Evolutionary conservation across 1,140 invertebrate species (phyloP).

Genomic region (Tetramorium simillimum): DNA sequence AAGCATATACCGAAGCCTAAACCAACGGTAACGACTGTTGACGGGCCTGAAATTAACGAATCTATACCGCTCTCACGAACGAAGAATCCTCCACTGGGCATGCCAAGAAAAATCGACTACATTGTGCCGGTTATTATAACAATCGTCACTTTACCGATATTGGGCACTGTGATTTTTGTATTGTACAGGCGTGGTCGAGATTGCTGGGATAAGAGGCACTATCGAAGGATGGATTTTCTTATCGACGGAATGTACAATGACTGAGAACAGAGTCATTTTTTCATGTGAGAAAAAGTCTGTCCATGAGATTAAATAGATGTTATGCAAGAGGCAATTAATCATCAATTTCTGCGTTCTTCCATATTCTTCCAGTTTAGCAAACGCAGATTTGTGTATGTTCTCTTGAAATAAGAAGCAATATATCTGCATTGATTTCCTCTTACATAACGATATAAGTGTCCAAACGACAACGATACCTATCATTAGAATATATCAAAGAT

Average conservation of each 20-base stretch:
- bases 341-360: not conserved
- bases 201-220: slow-evolving; percentile 92
- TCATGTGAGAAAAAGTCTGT: not conserved
- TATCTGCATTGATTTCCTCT: not conserved
- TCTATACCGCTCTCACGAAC: slow-evolving; percentile 75
- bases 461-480: not conserved
- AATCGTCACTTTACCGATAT: slow-evolving; percentile 88
- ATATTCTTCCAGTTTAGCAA: not conserved
- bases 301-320: slow-evolving; percentile 8
- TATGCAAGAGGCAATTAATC: not conserved
- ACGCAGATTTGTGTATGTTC: not conserved
- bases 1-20: slow-evolving; percentile 82
- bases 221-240: slow-evolving; percentile 92
- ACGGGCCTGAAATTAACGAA: slow-evolving; percentile 75
- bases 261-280: slow-evolving; percentile 75
- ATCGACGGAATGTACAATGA: slow-evolving; percentile 94
- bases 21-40: slow-evolving; percentile 79
- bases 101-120: slow-evolving; percentile 85
- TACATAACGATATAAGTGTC: slow-evolving; percentile 5
- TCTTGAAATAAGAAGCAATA: not conserved
- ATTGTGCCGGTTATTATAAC: slow-evolving; percentile 89
- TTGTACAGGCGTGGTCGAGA: slow-evolving; percentile 89
- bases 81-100: slow-evolving; percentile 71
- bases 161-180: slow-evolving; percentile 87
- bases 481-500: slow-evolving; percentile 2